Evolutionary conservation across 2,888 invertebrate species (phyloP).

Genomic region (Boloria euphrosyne): DNA sequence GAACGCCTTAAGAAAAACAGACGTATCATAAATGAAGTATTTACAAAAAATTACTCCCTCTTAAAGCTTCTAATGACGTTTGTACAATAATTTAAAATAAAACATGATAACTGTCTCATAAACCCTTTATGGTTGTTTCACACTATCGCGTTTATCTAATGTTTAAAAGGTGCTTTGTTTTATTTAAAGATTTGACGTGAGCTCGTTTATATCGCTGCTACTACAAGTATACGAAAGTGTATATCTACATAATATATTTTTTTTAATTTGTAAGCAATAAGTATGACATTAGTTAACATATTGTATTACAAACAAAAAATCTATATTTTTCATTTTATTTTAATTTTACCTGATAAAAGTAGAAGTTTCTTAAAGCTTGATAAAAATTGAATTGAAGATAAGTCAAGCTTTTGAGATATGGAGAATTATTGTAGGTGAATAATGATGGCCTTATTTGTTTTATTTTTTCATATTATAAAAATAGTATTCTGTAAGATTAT

Average conservation of each 20-base stretch:
- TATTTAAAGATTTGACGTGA: conserved; percentile 6
- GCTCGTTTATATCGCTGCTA: background rate
- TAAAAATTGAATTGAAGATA: no score
- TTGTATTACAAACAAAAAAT: no score
- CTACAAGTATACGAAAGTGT: background rate
- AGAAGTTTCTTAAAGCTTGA: no score
- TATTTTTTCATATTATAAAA: background rate
- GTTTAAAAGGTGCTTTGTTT: conserved; percentile 56
- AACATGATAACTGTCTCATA: conserved; percentile 46
- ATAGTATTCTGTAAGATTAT: background rate
- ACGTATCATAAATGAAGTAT: conserved; percentile 14
- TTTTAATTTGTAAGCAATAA: no score
- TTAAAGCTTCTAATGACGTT: conserved; percentile 20
- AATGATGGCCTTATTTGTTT: background rate
- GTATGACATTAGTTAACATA: no score
- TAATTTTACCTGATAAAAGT: no score
- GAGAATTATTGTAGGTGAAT: no score
- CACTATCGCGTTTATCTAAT: conserved; percentile 47
- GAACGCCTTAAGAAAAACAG: conserved; percentile 18
- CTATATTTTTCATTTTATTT: no score
- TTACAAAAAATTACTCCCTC: background rate
- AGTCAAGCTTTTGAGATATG: no score
- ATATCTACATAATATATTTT: background rate
- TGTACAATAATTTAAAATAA: conserved; percentile 37
- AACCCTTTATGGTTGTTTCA: conserved; percentile 56